phyloP scores from a whole-genome alignment of 53 echinoderm and acorn worm genomes.

The Antedon mediterranea region DNA sequence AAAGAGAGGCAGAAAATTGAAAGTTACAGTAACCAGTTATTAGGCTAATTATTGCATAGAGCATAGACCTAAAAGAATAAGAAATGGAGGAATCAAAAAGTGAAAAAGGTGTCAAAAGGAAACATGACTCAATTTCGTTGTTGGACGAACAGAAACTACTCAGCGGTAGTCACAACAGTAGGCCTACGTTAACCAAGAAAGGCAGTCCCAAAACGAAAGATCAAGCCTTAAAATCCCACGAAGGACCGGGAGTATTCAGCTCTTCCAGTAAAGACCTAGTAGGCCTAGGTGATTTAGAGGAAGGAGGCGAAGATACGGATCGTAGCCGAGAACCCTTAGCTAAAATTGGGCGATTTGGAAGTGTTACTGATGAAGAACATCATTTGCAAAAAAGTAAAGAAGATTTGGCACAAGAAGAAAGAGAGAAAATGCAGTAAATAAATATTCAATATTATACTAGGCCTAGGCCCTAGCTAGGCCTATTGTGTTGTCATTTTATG shows the following conservation, averaged over 20 bases:
- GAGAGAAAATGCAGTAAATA: slow-evolving; percentile 75
- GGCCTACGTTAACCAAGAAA: background rate
- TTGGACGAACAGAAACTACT: background rate
- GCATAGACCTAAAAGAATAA: too few species aligned
- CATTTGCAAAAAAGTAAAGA: slow-evolving; percentile 19
- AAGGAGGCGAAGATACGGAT: background rate
- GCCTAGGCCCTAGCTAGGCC: too few species aligned
- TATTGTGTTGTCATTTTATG: too few species aligned
- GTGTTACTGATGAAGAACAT: slow-evolving; percentile 5
- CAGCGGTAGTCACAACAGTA: background rate
- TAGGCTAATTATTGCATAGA: too few species aligned
- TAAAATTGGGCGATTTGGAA: background rate
- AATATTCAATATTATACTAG: background rate
- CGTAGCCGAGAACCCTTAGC: background rate
- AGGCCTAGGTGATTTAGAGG: background rate
- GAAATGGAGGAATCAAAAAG: background rate
- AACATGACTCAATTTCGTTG: background rate
- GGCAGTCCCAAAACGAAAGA: background rate
- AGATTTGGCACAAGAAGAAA: slow-evolving; percentile 31
- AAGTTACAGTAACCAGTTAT: too few species aligned
- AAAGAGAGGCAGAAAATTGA: too few species aligned
- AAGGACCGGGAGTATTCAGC: background rate
- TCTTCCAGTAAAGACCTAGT: background rate
- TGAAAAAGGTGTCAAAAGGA: background rate
- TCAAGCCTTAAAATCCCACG: background rate